These are phyloP conservation scores for Drosophila lacteicornis DNA, from an alignment of 1,140 invertebrate species.

Conservation along the genomic window DNA sequence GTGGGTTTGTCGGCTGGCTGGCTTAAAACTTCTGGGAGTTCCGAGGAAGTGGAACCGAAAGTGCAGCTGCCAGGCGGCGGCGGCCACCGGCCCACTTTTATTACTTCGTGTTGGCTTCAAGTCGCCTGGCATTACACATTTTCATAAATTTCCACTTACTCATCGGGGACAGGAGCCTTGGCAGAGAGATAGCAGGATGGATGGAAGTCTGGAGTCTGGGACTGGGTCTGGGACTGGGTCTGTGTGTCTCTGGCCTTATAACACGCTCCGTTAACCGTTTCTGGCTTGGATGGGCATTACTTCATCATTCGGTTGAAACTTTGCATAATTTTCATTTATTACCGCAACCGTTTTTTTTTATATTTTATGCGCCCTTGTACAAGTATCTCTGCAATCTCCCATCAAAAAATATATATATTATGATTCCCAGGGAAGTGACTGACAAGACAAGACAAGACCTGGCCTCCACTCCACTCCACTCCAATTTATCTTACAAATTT, in stretches of 20 bases:
- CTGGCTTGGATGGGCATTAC: constrained; percentile 72
- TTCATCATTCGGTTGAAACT: constrained; percentile 79
- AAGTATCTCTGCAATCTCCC: constrained; percentile 53
- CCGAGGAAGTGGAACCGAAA: constrained; percentile 46
- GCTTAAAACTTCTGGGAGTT: constrained; percentile 62
- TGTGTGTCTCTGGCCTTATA: constrained; percentile 59
- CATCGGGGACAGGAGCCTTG: constrained; percentile 40
- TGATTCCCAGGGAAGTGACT: constrained; percentile 59
- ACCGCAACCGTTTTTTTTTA: constrained; percentile 67
- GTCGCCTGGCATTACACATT: constrained; percentile 59
- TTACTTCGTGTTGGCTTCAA: constrained; percentile 34
- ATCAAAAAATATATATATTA: constrained; percentile 59
- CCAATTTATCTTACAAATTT: constrained; percentile 82
- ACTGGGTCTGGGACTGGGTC: constrained; percentile 9
- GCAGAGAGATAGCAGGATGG: background rate
- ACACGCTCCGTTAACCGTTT: constrained; percentile 80
- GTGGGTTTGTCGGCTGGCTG: constrained; percentile 38
- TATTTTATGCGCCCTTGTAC: constrained; percentile 49
- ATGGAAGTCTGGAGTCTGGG: constrained; percentile 11
- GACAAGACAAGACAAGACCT: constrained; percentile 17
- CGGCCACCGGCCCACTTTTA: constrained; percentile 45
- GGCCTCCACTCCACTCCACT: constrained; percentile 60
- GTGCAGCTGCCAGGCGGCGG: constrained; percentile 48
- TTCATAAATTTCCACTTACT: constrained; percentile 83
- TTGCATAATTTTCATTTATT: constrained; percentile 83